Evolutionary conservation across 2,797 vertebrate genomes (phyloP), one percentile per base, ranked within the genome.

Genomic region (Diceros bicornis): DNA sequence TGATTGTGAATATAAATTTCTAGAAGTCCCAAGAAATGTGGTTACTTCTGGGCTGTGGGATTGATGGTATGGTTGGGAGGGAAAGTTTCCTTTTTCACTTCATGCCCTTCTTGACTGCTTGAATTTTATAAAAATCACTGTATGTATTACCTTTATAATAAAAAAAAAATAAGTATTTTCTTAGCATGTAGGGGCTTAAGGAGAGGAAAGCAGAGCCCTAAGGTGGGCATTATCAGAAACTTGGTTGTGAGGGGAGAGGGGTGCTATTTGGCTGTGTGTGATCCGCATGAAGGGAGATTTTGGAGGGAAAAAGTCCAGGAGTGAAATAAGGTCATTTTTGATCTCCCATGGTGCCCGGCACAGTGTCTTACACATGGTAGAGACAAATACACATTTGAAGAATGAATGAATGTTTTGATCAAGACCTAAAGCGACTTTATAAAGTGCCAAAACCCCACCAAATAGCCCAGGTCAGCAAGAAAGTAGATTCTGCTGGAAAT

Each of bases 351-450:
- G 69, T 79, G 29, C 72, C 9, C 17, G 55, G 52, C 21, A 37
- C 32, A 6, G n/a, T 69, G n/a, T 91, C 68, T 86, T 88, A 61
- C 4, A 47, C 29, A 20, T 32, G 23, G 10, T 25, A 21, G 72
- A 71, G 37, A 69, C 57, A 90, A 57, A 13, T 59, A 75, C 21
- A 37, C 41, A 17, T 82, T 62, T 79, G 85, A 79, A 89, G 90
- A 82, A 79, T 64, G 71, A 96, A 52, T 69, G 37, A 69, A 32
- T 89, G 34, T 75, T 96, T 89, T 23, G 27, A 11, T 95, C 77
- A 91, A 66, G 93, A 89, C n/a, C 62, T 86, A 85, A 37, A 69
- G 27, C 62, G 69, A 25, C 74, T 94, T 96, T 32, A 89, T 89
- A 59, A 89, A 86, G 44, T 69, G 27, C 6, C 12, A 13, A 52